Evolutionary conservation across 2,797 vertebrate genomes (phyloP), one percentile per base, ranked within the genome.

Genomic region (Pygocentrus nattereri): DNA sequence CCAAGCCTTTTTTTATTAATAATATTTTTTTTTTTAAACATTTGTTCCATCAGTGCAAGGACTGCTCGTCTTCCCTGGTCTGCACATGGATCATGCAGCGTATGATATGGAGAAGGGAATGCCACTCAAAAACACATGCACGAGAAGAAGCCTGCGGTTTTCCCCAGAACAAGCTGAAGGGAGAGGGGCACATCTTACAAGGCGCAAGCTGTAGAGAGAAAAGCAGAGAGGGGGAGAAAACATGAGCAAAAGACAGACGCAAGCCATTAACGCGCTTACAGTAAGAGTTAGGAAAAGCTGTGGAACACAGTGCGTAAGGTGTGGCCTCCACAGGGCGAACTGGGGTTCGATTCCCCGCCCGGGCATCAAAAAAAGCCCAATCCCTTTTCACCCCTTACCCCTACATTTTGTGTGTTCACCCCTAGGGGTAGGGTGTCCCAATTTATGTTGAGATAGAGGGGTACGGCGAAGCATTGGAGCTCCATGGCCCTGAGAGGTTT

Each of bases 131-230:
- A 34, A 84, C 62, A 74, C 85, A 87, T 82, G 81, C 87, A 86
- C 87, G 84, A 86, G 31, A 47, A 83, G 70, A 81, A 87, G 82
- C 83, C 74, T 87, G 83, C 80, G 81, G 87, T 78, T 68, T 78
- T 79, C 59, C 78, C 78, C 82, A 80, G 82, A 72, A 78, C 68
- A 79, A 82, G 79, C 81, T 82, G 85, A 56, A 72, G 49, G 52
- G 58, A 83, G 41, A 44, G 52, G 4, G 80, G 70, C n/a, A 67
- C 86, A 76, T 90, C 58, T 81, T 91, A 93, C 71, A 87, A 90
- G 73, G 90, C 85, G 86, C 85, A 90, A 91, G 88, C 93, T 94
- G 83, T 49, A 84, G 74, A 47, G 34, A 56, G 11, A 84, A 25
- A 72, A 56, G 76, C 19, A 34, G 64, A 79, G 5, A 1, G 88